Evolutionary conservation across 2,888 invertebrate species (phyloP).

Genomic region (Leptinotarsa tumamoca): DNA sequence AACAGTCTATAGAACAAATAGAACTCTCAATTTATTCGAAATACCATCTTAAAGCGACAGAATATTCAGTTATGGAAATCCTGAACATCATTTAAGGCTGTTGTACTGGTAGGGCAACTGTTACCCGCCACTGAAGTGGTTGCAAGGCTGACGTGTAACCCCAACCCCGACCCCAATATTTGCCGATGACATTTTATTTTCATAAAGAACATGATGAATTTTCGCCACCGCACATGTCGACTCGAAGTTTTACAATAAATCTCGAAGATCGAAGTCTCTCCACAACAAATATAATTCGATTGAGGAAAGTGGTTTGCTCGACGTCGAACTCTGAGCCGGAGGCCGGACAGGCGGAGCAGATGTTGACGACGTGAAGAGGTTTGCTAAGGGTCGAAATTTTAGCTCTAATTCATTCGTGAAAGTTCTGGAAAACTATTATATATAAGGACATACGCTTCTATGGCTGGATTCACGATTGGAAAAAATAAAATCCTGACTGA

Average conservation of each 20-base stretch:
- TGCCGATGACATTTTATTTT: constrained; percentile 42
- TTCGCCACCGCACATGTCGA: constrained; percentile 40
- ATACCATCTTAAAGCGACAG: not conserved
- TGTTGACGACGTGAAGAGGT: constrained; percentile 2
- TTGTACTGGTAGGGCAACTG: not conserved
- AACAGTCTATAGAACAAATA: not conserved
- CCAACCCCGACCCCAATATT: constrained; percentile 36
- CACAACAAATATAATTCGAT: constrained; percentile 37
- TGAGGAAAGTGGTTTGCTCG: constrained; percentile 20
- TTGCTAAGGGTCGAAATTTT: not conserved
- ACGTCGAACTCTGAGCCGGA: not conserved
- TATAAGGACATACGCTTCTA: no score
- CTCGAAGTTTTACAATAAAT: constrained; percentile 40
- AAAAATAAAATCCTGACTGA: no score
- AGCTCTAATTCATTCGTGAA: not conserved
- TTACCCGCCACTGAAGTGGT: constrained; percentile 12
- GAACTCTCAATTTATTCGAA: not conserved
- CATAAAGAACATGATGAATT: constrained; percentile 40
- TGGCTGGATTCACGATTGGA: no score
- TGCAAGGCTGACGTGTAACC: constrained; percentile 25
- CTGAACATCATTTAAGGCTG: not conserved
- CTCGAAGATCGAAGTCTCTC: constrained; percentile 35
- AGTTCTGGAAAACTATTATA: no score
- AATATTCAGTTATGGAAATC: constrained; percentile 5
- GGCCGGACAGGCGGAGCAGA: not conserved